Base-by-base conservation (phyloP, 2,113 vertebrate genomes). In the Syngnathus typhle region DNA sequence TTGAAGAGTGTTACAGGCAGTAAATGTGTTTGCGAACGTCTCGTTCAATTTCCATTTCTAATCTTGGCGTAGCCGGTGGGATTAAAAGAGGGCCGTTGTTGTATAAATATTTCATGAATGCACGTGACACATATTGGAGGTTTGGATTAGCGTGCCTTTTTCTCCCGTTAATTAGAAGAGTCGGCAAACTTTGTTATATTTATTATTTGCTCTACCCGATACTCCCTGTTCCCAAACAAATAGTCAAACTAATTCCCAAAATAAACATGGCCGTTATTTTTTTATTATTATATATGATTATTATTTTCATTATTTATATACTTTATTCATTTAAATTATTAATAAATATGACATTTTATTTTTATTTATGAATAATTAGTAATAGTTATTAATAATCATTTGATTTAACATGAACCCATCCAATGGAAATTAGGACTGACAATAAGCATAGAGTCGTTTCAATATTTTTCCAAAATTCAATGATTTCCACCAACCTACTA, bases 81-180 rank as follows among this genome's bases (percentile, higher is more conserved):
- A 88, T 86, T 79, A 81, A 73, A 72, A 62, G 73, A 79, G n/a
- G 71, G 65, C 68, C 54, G 76, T 82, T 69, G 62, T 71, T 70
- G 37, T 68, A 70, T 80, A 73, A 80, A 85, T 85, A 72, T 87
- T 86, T 84, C 76, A 82, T 82, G 80, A 77, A 65, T 80, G 62
- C 72, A 72, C 66, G 46, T 75, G 52, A 80, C 76, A 67, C 21
- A 43, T 16, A 21, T 59, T 55, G 59, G 21, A 69, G 43, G 59
- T 78, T 54, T 27, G 37, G 65, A 64, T 76, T 54, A 75, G 51
- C 60, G 36, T 44, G 55, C 52, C 64, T 13, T 55, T 70, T 56
- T 66, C 58, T 60, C 52, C 55, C 72, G 58, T 37, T 58, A 41
- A 64, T 70, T 49, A 27, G 46, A 70, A 74, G 49, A 38, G 46